Evolutionary conservation across 1,140 invertebrate species (phyloP), one percentile per base, ranked within the genome.

Genomic region (Lerema accius): DNA sequence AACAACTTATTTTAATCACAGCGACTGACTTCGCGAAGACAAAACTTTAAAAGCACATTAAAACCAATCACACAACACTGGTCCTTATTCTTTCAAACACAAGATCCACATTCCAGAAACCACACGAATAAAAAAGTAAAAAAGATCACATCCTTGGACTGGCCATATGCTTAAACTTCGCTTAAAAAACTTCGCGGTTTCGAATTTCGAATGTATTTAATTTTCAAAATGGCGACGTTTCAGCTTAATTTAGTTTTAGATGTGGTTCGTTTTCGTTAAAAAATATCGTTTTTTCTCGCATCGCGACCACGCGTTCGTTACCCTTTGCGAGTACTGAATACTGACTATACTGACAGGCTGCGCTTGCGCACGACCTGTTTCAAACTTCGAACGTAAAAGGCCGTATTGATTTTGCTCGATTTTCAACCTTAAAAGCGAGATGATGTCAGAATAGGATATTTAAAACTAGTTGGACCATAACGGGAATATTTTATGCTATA

Each of bases 61-160:
- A 79, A 69, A 63, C 64, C 67, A 70, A 65, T 51, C 53, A 56
- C 67, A 75, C 73, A 73, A 78, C 76, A 82, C 83, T 73, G 62
- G 74, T 69, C 65, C 71, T 76, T 83, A 69, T 78, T 67, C 62
- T 46, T 69, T 72, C 73, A 60, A 60, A 80, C 72, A 81, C 73
- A 80, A 76, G 73, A 68, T 72, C 76, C 80, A 85, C 82, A 87
- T 85, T 86, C 72, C 78, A 71, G 66, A 48, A 58, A 49, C 46
- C 50, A 48, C 73, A 67, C 64, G 67, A 56, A 63, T 53, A 50
- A 56, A 56, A 63, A 71, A 72, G 60, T 35, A 75, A 78, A 78
- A 73, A 72, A 71, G 67, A 76, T 82, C 78, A 83, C 83, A 87
- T 87, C 78, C 79, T 87, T 80, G 69, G 70, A 73, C 64, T 74